These are phyloP conservation scores for Megamerina dolium DNA, from an alignment of 2,888 invertebrate species.

Conservation along the genomic window DNA sequence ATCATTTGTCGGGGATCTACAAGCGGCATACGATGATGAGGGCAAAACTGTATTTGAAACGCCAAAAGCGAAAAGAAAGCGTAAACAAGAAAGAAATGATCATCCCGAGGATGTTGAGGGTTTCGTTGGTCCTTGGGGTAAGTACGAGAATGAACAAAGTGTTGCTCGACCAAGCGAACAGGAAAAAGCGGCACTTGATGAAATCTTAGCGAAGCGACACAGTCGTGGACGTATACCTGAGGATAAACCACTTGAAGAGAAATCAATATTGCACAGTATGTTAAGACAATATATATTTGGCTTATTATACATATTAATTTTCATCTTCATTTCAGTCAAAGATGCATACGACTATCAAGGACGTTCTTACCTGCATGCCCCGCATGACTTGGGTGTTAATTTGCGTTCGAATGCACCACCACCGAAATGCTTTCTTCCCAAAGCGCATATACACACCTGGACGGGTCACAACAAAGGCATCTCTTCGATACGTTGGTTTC, in stretches of 20 bases:
- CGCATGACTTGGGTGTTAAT: conserved; percentile 88
- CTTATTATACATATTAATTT: too few relatives aligned
- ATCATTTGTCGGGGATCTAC: conserved; percentile 56
- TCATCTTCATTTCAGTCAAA: conserved; percentile 68
- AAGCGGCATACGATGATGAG: conserved; percentile 65
- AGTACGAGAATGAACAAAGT: conserved; percentile 82
- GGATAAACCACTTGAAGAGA: conserved; percentile 90
- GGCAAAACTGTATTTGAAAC: conserved; percentile 89
- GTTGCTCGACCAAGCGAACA: conserved; percentile 88
- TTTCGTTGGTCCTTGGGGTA: conserved; percentile 97
- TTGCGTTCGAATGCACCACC: conserved; percentile 82
- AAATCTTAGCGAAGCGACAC: conserved; percentile 84
- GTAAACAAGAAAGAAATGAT: conserved; percentile 82
- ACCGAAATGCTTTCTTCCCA: conserved; percentile 92
- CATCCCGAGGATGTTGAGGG: conserved; percentile 89
- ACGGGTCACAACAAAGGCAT: conserved; percentile 96
- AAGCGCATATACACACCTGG: conserved; percentile 94
- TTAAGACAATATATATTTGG: conserved; percentile 19
- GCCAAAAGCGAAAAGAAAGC: conserved; percentile 68
- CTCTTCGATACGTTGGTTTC: conserved; percentile 91
- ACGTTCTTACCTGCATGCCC: conserved; percentile 86
- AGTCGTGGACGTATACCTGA: conserved; percentile 82
- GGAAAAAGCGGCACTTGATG: conserved; percentile 89
- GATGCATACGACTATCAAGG: conserved; percentile 95
- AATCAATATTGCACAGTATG: conserved; percentile 86